Percentiles rank a stretch among this genome's conserved stretches.
These are phyloP conservation scores for Camponotus vicinus DNA, from an alignment of 1,140 invertebrate genomes.

Conservation along the genomic window DNA sequence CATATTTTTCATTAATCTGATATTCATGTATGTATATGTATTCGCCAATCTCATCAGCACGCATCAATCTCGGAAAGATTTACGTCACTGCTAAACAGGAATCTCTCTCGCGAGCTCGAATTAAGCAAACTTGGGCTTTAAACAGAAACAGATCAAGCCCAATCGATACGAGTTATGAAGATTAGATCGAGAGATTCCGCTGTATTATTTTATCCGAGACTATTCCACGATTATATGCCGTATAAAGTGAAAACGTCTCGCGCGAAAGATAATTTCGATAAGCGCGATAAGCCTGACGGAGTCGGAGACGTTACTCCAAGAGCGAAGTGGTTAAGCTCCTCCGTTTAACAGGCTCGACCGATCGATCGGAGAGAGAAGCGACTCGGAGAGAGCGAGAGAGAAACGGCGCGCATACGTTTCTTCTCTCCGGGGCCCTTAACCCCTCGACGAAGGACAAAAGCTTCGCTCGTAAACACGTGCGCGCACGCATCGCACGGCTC, in stretches of 20 bases:
- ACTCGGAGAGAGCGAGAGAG: background rate
- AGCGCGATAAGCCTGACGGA: conserved; percentile 25
- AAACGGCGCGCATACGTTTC: background rate
- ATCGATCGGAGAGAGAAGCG: conserved; percentile 30
- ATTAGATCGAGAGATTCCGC: background rate
- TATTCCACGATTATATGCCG: background rate
- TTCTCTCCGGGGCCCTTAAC: conserved; percentile 37
- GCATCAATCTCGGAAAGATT: background rate
- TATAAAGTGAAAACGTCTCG: background rate
- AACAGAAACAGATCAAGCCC: background rate
- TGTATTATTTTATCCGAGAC: conserved; percentile 13
- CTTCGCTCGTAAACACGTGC: conserved; percentile 38
- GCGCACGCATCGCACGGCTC: background rate
- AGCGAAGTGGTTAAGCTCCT: conserved; percentile 33
- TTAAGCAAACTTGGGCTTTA: background rate
- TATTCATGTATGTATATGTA: too few species aligned
- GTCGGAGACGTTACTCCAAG: conserved; percentile 38
- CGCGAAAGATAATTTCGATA: conserved; percentile 23
- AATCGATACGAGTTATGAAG: background rate
- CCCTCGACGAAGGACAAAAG: conserved; percentile 53
- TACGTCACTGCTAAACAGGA: background rate
- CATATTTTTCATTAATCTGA: background rate
- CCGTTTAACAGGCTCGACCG: conserved; percentile 53
- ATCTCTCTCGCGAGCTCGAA: background rate
- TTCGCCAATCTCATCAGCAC: too few species aligned